Conservation (phyloP, 92 coral and sea anemone genomes). For the Bergia sp. region DNA sequence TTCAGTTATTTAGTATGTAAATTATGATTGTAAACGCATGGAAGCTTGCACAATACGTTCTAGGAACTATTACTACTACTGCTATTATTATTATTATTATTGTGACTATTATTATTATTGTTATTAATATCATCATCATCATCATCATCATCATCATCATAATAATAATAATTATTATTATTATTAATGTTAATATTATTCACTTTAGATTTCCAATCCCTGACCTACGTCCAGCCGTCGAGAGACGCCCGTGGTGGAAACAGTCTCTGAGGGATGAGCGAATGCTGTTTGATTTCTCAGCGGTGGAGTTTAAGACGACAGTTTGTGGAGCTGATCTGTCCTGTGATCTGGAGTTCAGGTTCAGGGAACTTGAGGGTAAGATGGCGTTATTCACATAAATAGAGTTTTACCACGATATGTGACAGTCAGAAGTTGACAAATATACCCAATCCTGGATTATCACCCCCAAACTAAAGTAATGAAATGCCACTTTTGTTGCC, state of each 20-base stretch:
- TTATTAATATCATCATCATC: too few species aligned
- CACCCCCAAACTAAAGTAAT: too few species aligned
- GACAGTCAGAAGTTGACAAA: neutral
- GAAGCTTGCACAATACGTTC: too few species aligned
- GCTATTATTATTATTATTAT: too few species aligned
- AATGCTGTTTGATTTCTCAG: slow-evolving; percentile 72
- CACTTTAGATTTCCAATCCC: slow-evolving; percentile 87
- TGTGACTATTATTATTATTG: too few species aligned
- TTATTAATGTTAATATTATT: neutral
- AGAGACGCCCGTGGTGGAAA: slow-evolving; percentile 90
- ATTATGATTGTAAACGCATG: too few species aligned
- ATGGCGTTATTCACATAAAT: neutral
- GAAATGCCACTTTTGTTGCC: too few species aligned
- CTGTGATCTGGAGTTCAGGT: slow-evolving; percentile 69
- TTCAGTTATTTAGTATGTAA: too few species aligned
- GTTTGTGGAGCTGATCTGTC: slow-evolving; percentile 70
- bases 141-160: too few species aligned
- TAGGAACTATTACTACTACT: too few species aligned
- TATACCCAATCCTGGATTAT: too few species aligned
- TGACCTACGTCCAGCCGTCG: slow-evolving; percentile 87
- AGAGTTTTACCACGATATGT: neutral
- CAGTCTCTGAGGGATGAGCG: slow-evolving; percentile 86
- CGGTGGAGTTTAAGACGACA: slow-evolving; percentile 80
- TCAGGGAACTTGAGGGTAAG: slow-evolving; percentile 84
- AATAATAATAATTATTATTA: too few species aligned